Conservation (phyloP, 1,140 invertebrate genomes). For the Drosophila lowei region DNA sequence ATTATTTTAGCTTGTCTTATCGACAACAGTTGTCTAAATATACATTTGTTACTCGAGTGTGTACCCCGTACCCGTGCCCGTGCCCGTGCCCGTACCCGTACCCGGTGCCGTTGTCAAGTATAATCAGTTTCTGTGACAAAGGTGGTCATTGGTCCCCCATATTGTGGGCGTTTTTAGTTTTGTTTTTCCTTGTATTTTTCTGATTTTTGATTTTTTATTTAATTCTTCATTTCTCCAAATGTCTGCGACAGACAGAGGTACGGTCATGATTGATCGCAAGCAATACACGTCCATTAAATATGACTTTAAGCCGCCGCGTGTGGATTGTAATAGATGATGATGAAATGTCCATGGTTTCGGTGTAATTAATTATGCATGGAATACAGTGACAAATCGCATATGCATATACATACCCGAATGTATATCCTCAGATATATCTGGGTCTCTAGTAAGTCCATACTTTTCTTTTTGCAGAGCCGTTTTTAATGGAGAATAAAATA, state of each 20-base stretch:
- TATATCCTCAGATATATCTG: background rate
- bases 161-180: conserved; percentile 70
- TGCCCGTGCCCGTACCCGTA: background rate
- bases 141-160: conserved; percentile 70
- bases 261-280: conserved; percentile 74
- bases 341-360: conserved; percentile 57
- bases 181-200: background rate
- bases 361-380: conserved; percentile 63
- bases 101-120: conserved; percentile 46
- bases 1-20: conserved; percentile 78
- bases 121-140: conserved; percentile 62
- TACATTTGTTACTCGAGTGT: conserved; percentile 50
- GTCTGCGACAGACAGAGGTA: conserved; percentile 40
- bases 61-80: conserved; percentile 1
- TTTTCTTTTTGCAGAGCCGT: no score
- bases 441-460: no score
- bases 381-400: conserved; percentile 43
- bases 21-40: conserved; percentile 63
- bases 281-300: conserved; percentile 78
- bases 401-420: background rate
- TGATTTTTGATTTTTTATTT: conserved; percentile 27
- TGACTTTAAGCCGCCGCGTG: conserved; percentile 68
- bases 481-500: no score
- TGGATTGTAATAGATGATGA: conserved; percentile 59
- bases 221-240: conserved; percentile 63